phyloP scores from a whole-genome alignment of 2,113 vertebrate species.

The Apus apus region DNA sequence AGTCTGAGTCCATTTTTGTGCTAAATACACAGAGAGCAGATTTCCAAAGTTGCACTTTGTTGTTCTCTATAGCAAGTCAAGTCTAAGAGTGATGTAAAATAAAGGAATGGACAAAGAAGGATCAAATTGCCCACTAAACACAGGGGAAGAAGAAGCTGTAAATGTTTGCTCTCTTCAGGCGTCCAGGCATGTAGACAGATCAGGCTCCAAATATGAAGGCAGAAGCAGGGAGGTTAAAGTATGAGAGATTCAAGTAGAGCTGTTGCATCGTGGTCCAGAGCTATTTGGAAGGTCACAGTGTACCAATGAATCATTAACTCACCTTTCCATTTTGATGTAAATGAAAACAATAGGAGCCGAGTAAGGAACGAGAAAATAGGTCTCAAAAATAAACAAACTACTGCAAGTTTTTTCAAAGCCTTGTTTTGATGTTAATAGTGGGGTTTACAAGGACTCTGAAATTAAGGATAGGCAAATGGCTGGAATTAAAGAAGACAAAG shows the following conservation, averaged over 20 bases:
- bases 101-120: slow-evolving; percentile 74
- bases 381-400: slow-evolving; percentile 31
- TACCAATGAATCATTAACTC: slow-evolving; percentile 91
- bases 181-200: slow-evolving; percentile 77
- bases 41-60: slow-evolving; percentile 36
- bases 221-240: slow-evolving; percentile 62
- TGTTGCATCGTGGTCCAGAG: slow-evolving; percentile 71
- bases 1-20: slow-evolving; percentile 93
- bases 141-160: slow-evolving; percentile 76
- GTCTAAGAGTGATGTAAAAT: slow-evolving; percentile 74
- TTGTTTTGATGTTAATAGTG: slow-evolving; percentile 3
- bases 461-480: slow-evolving; percentile 2
- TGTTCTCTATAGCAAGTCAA: slow-evolving; percentile 64
- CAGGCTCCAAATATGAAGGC: slow-evolving; percentile 79
- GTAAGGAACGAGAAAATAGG: slow-evolving; percentile 26
- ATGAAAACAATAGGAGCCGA: slow-evolving; percentile 72
- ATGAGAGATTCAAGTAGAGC: slow-evolving; percentile 43
- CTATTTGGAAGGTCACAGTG: slow-evolving; percentile 83
- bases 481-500: background rate
- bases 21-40: slow-evolving; percentile 40
- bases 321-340: slow-evolving; percentile 80
- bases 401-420: background rate
- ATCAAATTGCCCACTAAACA: slow-evolving; percentile 75
- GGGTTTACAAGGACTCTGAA: background rate
- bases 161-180: slow-evolving; percentile 79